phyloP scores from a whole-genome alignment of 2,113 vertebrate species.

The Passer montanus region DNA sequence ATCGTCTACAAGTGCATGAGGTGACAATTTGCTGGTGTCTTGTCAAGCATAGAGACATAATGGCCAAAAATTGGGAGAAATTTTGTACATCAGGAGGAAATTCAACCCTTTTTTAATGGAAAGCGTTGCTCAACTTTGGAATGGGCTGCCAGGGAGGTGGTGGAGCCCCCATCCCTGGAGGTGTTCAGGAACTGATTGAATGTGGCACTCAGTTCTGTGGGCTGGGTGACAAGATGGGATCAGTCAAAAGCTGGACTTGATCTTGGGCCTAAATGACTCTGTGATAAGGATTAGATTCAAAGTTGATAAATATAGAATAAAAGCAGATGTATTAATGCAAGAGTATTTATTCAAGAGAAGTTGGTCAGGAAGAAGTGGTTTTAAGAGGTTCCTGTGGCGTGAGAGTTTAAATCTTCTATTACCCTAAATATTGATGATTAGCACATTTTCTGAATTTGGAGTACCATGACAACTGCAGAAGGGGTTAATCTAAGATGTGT shows the following conservation, averaged over 20 bases:
- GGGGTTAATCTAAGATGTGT: neutral
- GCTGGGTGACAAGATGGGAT: neutral
- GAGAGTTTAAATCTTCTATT: neutral
- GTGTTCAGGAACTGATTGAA: fast-evolving
- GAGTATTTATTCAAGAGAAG: neutral
- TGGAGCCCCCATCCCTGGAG: neutral
- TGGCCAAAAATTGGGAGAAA: neutral
- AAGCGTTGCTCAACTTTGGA: no score
- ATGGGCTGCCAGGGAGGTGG: neutral
- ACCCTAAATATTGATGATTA: neutral
- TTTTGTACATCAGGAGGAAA: neutral
- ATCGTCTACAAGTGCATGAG: neutral
- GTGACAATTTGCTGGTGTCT: neutral
- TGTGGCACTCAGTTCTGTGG: neutral
- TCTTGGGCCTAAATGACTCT: neutral
- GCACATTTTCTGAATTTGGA: neutral
- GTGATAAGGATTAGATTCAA: neutral
- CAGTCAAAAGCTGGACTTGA: neutral
- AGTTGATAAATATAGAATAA: neutral
- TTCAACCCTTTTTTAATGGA: neutral
- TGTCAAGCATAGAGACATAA: neutral
- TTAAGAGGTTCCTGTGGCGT: neutral
- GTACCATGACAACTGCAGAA: fast-evolving
- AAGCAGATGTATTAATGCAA: fast-evolving
- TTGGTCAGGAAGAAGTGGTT: no score